Percentiles rank a stretch among this genome's conserved stretches.
phyloP scores from a whole-genome alignment of 2,888 invertebrate species.

The Miltochrista miniata region DNA sequence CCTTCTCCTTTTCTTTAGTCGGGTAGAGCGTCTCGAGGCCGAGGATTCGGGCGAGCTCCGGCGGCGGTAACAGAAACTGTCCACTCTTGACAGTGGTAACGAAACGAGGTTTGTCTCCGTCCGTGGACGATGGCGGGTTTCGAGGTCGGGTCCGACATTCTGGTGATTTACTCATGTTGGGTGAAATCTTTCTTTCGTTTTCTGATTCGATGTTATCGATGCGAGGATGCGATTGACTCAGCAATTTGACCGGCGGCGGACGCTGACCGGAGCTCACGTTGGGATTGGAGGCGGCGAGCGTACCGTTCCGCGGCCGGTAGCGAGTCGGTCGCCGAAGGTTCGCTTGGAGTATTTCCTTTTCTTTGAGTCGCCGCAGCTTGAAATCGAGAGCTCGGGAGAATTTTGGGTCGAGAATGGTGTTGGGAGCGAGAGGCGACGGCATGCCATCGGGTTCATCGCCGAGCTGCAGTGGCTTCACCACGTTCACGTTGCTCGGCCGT shows the following conservation, averaged over 20 bases:
- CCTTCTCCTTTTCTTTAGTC: slow-evolving; percentile 52
- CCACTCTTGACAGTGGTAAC: slow-evolving; percentile 92
- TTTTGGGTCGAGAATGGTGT: slow-evolving; percentile 72
- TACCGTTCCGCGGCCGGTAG: slow-evolving; percentile 51
- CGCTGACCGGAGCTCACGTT: slow-evolving; percentile 78
- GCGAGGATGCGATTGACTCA: slow-evolving; percentile 60
- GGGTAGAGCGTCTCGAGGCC: slow-evolving; percentile 79
- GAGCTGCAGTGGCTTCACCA: slow-evolving; percentile 64
- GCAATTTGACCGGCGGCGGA: slow-evolving; percentile 30
- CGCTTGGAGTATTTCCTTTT: slow-evolving; percentile 76
- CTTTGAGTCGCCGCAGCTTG: slow-evolving; percentile 87
- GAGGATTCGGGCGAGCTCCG: slow-evolving; percentile 86
- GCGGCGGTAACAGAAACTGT: slow-evolving; percentile 90
- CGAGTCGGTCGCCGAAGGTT: slow-evolving; percentile 62
- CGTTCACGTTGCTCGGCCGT: slow-evolving; percentile 53
- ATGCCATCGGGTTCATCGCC: slow-evolving; percentile 30
- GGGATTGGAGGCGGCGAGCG: slow-evolving; percentile 74
- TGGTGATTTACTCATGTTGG: slow-evolving; percentile 50
- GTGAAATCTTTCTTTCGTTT: slow-evolving; percentile 40
- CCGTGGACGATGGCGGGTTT: slow-evolving; percentile 39
- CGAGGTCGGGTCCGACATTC: slow-evolving; percentile 42
- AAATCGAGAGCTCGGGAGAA: slow-evolving; percentile 89
- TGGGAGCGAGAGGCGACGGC: slow-evolving; percentile 34
- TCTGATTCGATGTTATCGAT: slow-evolving; percentile 47
- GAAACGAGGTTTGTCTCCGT: slow-evolving; percentile 84